These are phyloP conservation scores for Danaus melanippus DNA, from an alignment of 1,140 invertebrate species.

Conservation along the genomic window DNA sequence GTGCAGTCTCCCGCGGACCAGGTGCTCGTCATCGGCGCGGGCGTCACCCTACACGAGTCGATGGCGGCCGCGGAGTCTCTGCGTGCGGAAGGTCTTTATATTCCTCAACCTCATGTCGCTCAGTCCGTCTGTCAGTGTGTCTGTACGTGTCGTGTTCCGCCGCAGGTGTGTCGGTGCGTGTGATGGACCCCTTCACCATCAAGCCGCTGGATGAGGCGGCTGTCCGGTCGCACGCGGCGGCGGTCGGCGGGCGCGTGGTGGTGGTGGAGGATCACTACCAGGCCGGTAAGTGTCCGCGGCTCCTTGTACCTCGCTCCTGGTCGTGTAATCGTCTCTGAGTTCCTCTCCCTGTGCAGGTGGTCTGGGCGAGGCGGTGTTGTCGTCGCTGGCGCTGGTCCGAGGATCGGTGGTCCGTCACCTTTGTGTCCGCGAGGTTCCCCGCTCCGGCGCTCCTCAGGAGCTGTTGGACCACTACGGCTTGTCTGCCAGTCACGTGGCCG, in stretches of 20 bases:
- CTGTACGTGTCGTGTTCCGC: constrained; percentile 2
- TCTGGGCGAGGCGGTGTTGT: constrained; percentile 93
- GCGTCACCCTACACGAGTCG: constrained; percentile 94
- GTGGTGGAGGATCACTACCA: constrained; percentile 98
- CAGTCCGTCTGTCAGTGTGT: not conserved
- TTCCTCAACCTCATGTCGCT: not conserved
- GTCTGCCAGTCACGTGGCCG: constrained; percentile 84
- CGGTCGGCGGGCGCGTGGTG: constrained; percentile 86
- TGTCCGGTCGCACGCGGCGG: constrained; percentile 85
- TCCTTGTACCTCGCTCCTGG: not conserved
- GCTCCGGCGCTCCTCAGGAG: constrained; percentile 89
- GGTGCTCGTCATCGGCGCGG: constrained; percentile 91
- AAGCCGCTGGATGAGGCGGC: constrained; percentile 92
- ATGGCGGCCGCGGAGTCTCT: constrained; percentile 88
- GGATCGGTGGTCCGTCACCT: constrained; percentile 88
- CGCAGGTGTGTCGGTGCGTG: constrained; percentile 79
- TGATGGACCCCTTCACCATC: constrained; percentile 96
- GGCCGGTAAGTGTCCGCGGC: constrained; percentile 76
- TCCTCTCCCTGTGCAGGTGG: constrained; percentile 78
- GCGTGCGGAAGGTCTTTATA: constrained; percentile 59
- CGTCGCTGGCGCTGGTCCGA: constrained; percentile 81
- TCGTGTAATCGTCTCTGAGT: not conserved
- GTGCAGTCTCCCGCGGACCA: constrained; percentile 81
- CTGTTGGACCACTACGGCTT: constrained; percentile 93
- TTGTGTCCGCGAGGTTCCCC: constrained; percentile 88